Conservation (phyloP, 1,140 invertebrate genomes). For the Zaprionus inermis region DNA sequence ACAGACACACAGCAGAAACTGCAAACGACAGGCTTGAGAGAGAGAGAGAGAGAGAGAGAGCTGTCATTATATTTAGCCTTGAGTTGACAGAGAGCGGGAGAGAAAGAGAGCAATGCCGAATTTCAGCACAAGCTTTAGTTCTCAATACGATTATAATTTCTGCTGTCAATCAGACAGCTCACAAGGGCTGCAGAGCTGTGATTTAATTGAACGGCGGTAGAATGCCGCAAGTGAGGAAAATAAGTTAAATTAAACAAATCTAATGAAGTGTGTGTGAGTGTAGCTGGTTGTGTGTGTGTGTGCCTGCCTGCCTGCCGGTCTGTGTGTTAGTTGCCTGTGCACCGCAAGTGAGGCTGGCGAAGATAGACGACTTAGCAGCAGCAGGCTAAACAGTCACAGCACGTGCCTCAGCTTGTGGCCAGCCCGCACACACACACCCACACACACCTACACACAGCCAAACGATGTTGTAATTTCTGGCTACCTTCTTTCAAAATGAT, state of each 20-base stretch:
- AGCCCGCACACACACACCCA: conserved; percentile 9
- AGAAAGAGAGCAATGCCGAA: background rate
- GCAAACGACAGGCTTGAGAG: background rate
- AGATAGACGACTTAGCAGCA: conserved; percentile 58
- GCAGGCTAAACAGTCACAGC: conserved; percentile 27
- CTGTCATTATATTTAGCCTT: too few species aligned
- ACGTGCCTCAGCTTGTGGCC: conserved; percentile 47
- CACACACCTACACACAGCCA: conserved; percentile 21
- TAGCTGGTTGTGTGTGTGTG: conserved; percentile 16
- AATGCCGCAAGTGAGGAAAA: conserved; percentile 42
- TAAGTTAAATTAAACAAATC: conserved; percentile 72
- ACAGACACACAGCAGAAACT: background rate
- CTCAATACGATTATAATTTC: conserved; percentile 29
- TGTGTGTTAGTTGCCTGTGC: conserved; percentile 18
- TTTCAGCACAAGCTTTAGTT: conserved; percentile 3
- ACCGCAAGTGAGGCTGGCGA: conserved; percentile 31
- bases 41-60: background rate
- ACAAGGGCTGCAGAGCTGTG: conserved; percentile 21
- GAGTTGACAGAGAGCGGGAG: background rate
- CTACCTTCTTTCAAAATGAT: conserved; percentile 59
- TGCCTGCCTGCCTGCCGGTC: background rate
- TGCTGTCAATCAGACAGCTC: conserved; percentile 16
- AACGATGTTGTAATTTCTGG: conserved; percentile 61
- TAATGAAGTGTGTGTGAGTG: conserved; percentile 58
- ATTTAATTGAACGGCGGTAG: conserved; percentile 59